These are phyloP conservation scores for Apoda limacodes DNA, from an alignment of 2,888 invertebrate genomes.

Conservation along the genomic window DNA sequence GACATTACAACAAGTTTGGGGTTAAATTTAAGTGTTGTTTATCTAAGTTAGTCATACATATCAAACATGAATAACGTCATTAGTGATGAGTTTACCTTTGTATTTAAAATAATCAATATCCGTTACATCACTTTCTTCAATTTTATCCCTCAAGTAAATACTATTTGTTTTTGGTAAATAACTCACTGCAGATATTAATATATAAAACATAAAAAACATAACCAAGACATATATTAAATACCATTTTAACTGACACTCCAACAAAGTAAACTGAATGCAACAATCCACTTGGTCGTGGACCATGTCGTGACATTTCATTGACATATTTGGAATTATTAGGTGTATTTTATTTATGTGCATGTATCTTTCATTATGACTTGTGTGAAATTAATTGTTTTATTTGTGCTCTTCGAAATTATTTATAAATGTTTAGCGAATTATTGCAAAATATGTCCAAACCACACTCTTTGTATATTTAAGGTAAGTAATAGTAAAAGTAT, in stretches of 20 bases:
- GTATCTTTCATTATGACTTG: not conserved
- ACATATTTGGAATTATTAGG: not conserved
- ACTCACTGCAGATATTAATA: constrained; percentile 34
- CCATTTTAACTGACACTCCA: constrained; percentile 35
- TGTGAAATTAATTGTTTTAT: not conserved
- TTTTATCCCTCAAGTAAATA: constrained; percentile 21
- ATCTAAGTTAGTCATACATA: too few relatives aligned
- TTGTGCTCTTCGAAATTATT: not conserved
- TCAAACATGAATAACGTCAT: too few relatives aligned
- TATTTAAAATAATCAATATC: constrained; percentile 11
- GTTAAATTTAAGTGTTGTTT: too few relatives aligned
- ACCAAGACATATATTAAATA: constrained; percentile 35
- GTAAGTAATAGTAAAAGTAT: too few relatives aligned
- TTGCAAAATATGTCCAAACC: constrained; percentile 17
- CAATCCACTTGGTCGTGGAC: not conserved
- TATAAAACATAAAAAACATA: constrained; percentile 50
- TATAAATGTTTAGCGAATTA: constrained; percentile 7
- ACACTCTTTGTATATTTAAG: constrained; percentile 17
- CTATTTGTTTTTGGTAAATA: constrained; percentile 26
- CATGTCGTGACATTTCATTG: too few relatives aligned
- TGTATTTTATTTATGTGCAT: too few relatives aligned
- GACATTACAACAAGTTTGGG: too few relatives aligned
- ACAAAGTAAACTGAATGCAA: too few relatives aligned
- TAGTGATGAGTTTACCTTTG: not conserved
- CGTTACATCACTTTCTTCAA: constrained; percentile 12